Evolutionary conservation across 1,140 invertebrate genomes (phyloP).

Genomic region (Cherax quadricarinatus): DNA sequence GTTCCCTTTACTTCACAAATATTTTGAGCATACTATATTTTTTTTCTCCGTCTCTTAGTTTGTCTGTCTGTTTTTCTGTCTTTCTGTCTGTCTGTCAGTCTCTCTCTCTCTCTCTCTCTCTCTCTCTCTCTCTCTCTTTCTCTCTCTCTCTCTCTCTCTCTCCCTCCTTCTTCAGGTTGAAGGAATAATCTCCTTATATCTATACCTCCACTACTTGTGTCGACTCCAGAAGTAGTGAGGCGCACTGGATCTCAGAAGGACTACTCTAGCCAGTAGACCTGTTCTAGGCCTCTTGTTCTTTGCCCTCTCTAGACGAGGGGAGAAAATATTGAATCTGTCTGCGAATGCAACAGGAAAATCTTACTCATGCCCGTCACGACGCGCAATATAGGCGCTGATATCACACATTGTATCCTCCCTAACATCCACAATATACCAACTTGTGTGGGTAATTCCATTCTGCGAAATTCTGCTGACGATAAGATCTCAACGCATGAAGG

Average conservation of each 20-base stretch:
- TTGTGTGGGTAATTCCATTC: slow-evolving; percentile 54
- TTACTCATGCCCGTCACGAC: slow-evolving; percentile 35
- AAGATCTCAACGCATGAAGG: slow-evolving; percentile 20
- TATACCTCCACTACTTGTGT: too few relatives aligned
- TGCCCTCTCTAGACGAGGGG: background rate
- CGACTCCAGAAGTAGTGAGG: too few relatives aligned
- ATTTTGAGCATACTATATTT: too few relatives aligned
- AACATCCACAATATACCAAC: slow-evolving; percentile 52
- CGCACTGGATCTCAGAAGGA: too few relatives aligned
- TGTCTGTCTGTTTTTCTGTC: too few relatives aligned
- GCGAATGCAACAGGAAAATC: background rate
- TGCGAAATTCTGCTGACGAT: slow-evolving; percentile 52
- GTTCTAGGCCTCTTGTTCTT: too few relatives aligned
- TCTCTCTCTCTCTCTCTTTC: slow-evolving; percentile 19
- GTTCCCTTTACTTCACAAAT: too few relatives aligned
- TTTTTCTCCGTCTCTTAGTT: too few relatives aligned
- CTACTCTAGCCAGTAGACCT: too few relatives aligned
- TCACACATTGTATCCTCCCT: slow-evolving; percentile 7
- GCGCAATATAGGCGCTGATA: slow-evolving; percentile 35
- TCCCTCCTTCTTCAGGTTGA: too few relatives aligned
- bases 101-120: slow-evolving; percentile 2
- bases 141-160: background rate
- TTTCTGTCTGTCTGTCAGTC: background rate
- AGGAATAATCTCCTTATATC: too few relatives aligned
- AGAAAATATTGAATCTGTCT: background rate